These are phyloP conservation scores for Drosophila buzzatii DNA, from an alignment of 2,888 invertebrate genomes.

Conservation along the genomic window DNA sequence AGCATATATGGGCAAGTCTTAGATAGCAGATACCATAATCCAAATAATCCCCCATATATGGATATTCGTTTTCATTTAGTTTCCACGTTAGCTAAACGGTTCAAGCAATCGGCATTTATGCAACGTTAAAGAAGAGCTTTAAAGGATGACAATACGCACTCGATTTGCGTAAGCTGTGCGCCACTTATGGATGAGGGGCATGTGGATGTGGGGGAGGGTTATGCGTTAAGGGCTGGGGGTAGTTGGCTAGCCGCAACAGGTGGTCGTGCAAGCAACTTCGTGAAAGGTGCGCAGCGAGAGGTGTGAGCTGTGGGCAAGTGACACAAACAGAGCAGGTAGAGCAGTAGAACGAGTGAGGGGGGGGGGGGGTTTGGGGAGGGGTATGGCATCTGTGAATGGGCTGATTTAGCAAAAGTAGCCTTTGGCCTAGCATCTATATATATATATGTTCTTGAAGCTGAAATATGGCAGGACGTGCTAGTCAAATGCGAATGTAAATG, in stretches of 20 bases:
- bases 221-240: not conserved
- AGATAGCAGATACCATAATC: too few relatives aligned
- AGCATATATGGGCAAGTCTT: not conserved
- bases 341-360: not conserved
- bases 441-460: not conserved
- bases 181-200: not conserved
- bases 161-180: not conserved
- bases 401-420: constrained; percentile 10
- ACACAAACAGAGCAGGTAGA: not conserved
- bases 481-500: constrained; percentile 31
- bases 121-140: not conserved
- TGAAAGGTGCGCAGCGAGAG: constrained; percentile 19
- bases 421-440: not conserved
- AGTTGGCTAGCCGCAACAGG: constrained; percentile 21
- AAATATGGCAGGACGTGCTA: constrained; percentile 16
- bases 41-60: too few relatives aligned
- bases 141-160: not conserved
- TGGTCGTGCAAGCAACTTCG: constrained; percentile 11
- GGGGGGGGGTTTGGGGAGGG: not conserved
- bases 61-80: not conserved
- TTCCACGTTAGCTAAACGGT: not conserved
- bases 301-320: not conserved
- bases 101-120: not conserved
- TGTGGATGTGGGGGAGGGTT: not conserved
- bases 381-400: not conserved